Evolutionary conservation across 1,140 invertebrate species (phyloP), one percentile per base, ranked within the genome.

Genomic region (Contarinia nasturtii): DNA sequence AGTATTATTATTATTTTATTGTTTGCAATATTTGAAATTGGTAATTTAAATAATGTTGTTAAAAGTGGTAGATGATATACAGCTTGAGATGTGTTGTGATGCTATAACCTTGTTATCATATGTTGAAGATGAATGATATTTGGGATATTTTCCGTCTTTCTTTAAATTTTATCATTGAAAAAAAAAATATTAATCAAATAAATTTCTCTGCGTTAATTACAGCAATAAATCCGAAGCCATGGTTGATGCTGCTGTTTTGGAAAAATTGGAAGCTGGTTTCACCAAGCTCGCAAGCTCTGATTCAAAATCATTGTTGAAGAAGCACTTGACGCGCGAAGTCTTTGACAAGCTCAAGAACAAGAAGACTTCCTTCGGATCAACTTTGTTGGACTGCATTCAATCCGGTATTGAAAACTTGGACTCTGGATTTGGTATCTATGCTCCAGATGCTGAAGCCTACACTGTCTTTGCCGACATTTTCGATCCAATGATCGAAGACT

Each of bases 401-500:
- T 93, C 88, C 53, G 85, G 86, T 67, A 62, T 90, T 59, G 86
- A 89, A 66, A 89, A 91, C 64, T 76, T 75, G 53, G 85, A 90
- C 65, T 87, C 87, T 48, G 88, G 90, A 53, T 82, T 93, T 45
- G 91, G 91, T 65, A 88, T 95, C 67, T 96, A 96, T 57, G 91
- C 91, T 46, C 89, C 91, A 27, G 91, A 95, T 68, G 86, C 89
- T 50, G 89, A 96, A 61, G 65, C 88, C 27, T 96, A 96, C 72
- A 79, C 80, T 53, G 72, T 86, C 4, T 96, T 95, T 62, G 75
- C 84, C 49, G 83, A 86, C 49, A 71, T 96, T 50, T 95, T 95
- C 62, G 87, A 95, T 67, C 89, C 90, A 61, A 91, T 95, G 71
- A 95, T 95, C 60, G 87, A 94, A 59, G 90, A 94, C 61, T 95